These are phyloP conservation scores for Gymnosoma rotundatum DNA, from an alignment of 2,888 invertebrate species.

Conservation along the genomic window DNA sequence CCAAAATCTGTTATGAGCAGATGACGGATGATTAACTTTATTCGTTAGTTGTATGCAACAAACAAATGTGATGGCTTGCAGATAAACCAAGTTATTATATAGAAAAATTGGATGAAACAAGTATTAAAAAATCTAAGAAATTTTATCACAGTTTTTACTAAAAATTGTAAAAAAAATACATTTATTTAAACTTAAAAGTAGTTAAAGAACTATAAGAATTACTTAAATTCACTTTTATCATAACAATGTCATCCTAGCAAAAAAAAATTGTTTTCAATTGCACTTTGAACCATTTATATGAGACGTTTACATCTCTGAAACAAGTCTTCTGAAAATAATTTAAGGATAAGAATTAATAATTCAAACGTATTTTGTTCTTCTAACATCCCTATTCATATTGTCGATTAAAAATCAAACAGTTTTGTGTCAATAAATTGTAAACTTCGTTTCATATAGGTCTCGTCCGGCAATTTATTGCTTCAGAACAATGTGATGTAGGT, in stretches of 20 bases:
- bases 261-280: not conserved
- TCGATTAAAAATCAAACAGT: constrained; percentile 64
- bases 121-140: not conserved
- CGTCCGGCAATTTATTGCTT: constrained; percentile 6
- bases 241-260: too few relatives aligned
- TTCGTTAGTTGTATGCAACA: constrained; percentile 21
- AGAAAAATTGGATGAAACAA: not conserved
- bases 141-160: too few relatives aligned
- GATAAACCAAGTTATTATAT: not conserved
- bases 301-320: not conserved
- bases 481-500: not conserved
- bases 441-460: constrained; percentile 10
- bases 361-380: constrained; percentile 28
- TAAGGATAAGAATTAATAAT: constrained; percentile 1
- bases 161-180: not conserved
- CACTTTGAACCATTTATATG: not conserved
- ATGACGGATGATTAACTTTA: constrained; percentile 45
- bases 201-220: too few relatives aligned
- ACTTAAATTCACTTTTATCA: too few relatives aligned
- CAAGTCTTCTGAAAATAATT: not conserved
- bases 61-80: constrained; percentile 34
- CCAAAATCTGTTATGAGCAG: constrained; percentile 27
- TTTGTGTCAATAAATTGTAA: constrained; percentile 66
- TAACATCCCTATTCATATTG: constrained; percentile 14
- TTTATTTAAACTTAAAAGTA: too few relatives aligned